Conservation (phyloP, 2,888 invertebrate species). For the Synanthedon vespiformis region DNA sequence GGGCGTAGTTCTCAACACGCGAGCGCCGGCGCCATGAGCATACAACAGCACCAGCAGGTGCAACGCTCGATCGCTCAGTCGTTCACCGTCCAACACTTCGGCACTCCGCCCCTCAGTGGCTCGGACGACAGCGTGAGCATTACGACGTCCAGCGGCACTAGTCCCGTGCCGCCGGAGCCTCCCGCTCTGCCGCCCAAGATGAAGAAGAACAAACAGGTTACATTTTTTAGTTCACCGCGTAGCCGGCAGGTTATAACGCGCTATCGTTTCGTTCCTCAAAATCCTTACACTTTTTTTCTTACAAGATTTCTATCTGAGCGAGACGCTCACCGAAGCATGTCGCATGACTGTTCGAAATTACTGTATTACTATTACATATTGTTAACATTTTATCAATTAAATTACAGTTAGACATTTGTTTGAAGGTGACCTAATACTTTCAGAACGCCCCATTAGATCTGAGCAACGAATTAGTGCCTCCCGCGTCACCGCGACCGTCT, state of each 20-base stretch:
- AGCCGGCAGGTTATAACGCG: too few relatives aligned
- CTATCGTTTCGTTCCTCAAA: too few relatives aligned
- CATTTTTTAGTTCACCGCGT: too few relatives aligned
- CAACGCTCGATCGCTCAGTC: constrained; percentile 59
- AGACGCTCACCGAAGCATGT: too few relatives aligned
- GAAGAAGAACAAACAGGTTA: constrained; percentile 54
- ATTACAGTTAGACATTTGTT: constrained; percentile 8
- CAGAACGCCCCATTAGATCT: constrained; percentile 19
- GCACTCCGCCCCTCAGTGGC: constrained; percentile 54
- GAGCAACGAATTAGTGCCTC: constrained; percentile 54
- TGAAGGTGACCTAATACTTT: constrained; percentile 29
- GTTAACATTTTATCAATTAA: background rate
- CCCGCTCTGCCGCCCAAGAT: constrained; percentile 71
- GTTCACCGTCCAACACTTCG: constrained; percentile 59
- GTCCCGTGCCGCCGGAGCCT: constrained; percentile 61
- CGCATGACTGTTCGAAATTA: too few relatives aligned
- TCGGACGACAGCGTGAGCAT: constrained; percentile 60
- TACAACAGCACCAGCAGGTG: constrained; percentile 51
- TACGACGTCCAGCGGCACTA: constrained; percentile 51
- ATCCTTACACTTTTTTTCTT: too few relatives aligned
- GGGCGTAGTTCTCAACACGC: constrained; percentile 46
- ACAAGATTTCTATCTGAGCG: too few relatives aligned
- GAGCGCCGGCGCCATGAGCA: constrained; percentile 34
- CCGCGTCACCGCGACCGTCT: constrained; percentile 56
- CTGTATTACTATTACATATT: background rate